Base-by-base conservation (phyloP, 2,113 vertebrate genomes). In the Carlito syrichta region DNA sequence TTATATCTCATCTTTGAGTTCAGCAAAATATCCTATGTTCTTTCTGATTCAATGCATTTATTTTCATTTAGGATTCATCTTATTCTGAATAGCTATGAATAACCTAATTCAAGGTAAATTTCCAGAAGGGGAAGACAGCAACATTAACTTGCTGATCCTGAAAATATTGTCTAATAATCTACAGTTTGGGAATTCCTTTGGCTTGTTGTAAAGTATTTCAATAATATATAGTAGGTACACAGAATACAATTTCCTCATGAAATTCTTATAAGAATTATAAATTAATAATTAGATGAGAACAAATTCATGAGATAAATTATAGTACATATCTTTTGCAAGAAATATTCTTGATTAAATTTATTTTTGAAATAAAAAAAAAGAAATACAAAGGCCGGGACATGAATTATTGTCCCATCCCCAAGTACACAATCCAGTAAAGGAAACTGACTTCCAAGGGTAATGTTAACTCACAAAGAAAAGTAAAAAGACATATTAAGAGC, bases 351-450 rank as follows among this genome's bases (percentile, higher is more conserved):
- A 96, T 94, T 94, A 87, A 40, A 90, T 88, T 94, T 95, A 71
- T 89, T 89, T 90, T 95, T 95, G 38, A 83, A 95, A 90, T 82
- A 25, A n/a, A n/a, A n/a, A n/a, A n/a, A n/a, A 56, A 82, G n/a
- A 74, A 69, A 2, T 19, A 84, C 50, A 69, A 48, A 38, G 40
- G 12, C 38, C 1, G 43, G 23, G 40, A 68, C 43, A 6, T 63
- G 23, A 38, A 73, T 90, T 71, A 60, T 74, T 81, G 4, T 77
- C 5, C 35, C 8, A 50, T 40, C 22, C 56, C 25, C 5, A 84
- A 54, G 4, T 8, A 78, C 5, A 86, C 22, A 87, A 68, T 23
- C 6, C 5, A 82, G 11, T 13, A 78, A 86, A 73, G 35, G 22
- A 69, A 40, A 68, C 35, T 92, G 86, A 90, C 74, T 4, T 9